A percentile compares a stretch with the other conserved stretches of the same genome.
Evolutionary conservation across 2,113 vertebrate genomes (phyloP).

Genomic region (Hirundichthys speculiger): DNA sequence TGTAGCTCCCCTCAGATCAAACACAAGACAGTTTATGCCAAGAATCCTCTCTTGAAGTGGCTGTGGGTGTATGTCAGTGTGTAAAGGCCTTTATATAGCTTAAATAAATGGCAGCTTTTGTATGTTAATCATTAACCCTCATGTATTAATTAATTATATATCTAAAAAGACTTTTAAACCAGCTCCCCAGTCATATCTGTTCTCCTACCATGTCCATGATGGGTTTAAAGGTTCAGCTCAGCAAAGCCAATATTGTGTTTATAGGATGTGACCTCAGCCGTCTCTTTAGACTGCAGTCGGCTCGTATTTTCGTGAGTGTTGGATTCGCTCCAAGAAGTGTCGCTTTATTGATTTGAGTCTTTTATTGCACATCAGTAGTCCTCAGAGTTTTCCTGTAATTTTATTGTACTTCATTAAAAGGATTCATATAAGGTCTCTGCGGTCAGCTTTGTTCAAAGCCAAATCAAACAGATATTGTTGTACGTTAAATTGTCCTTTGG

Average conservation of each 20-base stretch:
- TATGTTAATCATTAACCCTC: constrained; percentile 36
- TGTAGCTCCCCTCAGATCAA: constrained; percentile 41
- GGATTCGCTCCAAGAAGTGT: constrained; percentile 62
- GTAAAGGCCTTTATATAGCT: constrained; percentile 12
- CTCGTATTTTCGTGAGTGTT: constrained; percentile 49
- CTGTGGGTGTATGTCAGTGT: not conserved
- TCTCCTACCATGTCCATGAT: constrained; percentile 6
- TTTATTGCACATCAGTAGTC: constrained; percentile 65
- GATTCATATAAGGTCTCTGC: constrained; percentile 16
- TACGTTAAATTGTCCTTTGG: constrained; percentile 9
- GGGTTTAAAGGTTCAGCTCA: constrained; percentile 16
- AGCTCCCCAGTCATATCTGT: constrained; percentile 7
- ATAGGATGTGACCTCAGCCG: constrained; percentile 55
- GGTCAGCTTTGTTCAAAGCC: constrained; percentile 25
- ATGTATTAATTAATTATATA: constrained; percentile 38
- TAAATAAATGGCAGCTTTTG: constrained; percentile 25
- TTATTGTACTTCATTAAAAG: constrained; percentile 52
- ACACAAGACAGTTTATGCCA: constrained; percentile 36
- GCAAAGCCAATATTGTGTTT: constrained; percentile 37
- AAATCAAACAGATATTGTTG: constrained; percentile 23
- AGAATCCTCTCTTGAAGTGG: not conserved
- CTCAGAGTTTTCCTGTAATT: constrained; percentile 42
- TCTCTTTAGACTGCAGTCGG: constrained; percentile 39
- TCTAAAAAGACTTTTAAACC: constrained; percentile 4
- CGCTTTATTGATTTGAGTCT: constrained; percentile 62